Evolutionary conservation across 1,140 invertebrate genomes (phyloP).

Genomic region (Chironomus striatipennis): DNA sequence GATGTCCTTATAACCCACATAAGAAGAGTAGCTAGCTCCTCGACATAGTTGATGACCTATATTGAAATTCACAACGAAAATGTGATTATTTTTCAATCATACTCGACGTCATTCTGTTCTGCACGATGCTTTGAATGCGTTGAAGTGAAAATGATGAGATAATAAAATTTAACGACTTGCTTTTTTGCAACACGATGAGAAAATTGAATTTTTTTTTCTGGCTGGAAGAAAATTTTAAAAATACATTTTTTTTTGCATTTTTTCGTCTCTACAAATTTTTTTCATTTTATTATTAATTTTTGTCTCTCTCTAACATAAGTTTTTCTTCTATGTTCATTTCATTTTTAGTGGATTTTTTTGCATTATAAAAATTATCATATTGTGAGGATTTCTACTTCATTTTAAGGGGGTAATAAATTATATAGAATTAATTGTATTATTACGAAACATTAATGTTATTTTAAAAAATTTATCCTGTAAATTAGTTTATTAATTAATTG

Average conservation of each 20-base stretch:
- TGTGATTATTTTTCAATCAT: constrained; percentile 22
- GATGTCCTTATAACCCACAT: constrained; percentile 6
- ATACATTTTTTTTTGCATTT: background rate
- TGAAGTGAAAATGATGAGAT: constrained; percentile 21
- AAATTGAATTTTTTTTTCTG: background rate
- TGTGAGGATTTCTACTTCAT: background rate
- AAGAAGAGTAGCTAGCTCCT: background rate
- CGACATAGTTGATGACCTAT: background rate
- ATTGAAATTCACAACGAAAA: constrained; percentile 14
- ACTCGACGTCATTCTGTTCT: background rate
- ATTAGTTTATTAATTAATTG: too few relatives aligned
- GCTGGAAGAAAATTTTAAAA: too few relatives aligned
- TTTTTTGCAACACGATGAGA: background rate
- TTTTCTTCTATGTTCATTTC: too few relatives aligned
- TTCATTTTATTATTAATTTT: constrained; percentile 18
- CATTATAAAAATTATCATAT: background rate
- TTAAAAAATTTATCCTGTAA: too few relatives aligned
- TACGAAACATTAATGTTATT: too few relatives aligned
- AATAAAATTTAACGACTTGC: constrained; percentile 23
- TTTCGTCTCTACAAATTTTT: constrained; percentile 19
- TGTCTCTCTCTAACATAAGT: background rate
- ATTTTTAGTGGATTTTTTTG: background rate
- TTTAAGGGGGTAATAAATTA: too few relatives aligned
- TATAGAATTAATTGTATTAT: too few relatives aligned
- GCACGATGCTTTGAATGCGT: background rate